Evolutionary conservation across 1,140 invertebrate species (phyloP).

Genomic region (Drosophila auraria): DNA sequence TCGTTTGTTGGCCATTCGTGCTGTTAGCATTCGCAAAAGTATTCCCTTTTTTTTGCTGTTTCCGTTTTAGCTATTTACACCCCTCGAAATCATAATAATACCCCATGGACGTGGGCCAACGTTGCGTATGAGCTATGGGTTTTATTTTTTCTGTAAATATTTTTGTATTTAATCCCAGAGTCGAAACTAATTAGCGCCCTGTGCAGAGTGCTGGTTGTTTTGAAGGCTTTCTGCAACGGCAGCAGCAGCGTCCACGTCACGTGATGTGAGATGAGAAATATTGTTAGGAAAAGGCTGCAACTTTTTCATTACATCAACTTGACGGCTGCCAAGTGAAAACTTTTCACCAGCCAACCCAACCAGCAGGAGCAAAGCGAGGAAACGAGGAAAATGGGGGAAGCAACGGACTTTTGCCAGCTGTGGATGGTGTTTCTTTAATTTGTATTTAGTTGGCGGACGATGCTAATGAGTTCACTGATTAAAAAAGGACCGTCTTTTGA

Average conservation of each 20-base stretch:
- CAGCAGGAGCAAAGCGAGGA: slow-evolving; percentile 24
- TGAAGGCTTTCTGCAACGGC: slow-evolving; percentile 34
- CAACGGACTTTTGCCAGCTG: slow-evolving; percentile 16
- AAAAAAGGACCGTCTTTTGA: slow-evolving; percentile 45
- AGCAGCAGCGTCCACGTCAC: slow-evolving; percentile 52
- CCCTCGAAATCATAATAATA: slow-evolving; percentile 58
- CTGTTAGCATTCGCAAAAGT: slow-evolving; percentile 44
- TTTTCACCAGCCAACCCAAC: slow-evolving; percentile 46
- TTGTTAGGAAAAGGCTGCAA: slow-evolving; percentile 65
- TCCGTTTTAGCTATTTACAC: slow-evolving; percentile 25
- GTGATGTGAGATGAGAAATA: slow-evolving; percentile 73
- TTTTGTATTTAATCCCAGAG: slow-evolving; percentile 33
- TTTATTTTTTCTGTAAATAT: slow-evolving; percentile 11
- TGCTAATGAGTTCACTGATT: slow-evolving; percentile 75
- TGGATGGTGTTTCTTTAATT: slow-evolving; percentile 56
- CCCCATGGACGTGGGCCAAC: slow-evolving; percentile 35
- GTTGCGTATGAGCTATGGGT: slow-evolving; percentile 58
- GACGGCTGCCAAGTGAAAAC: slow-evolving; percentile 63
- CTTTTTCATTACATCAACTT: slow-evolving; percentile 78
- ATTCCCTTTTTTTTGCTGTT: slow-evolving; percentile 28
- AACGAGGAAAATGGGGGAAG: not conserved
- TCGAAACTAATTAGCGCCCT: slow-evolving; percentile 71
- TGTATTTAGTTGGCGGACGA: slow-evolving; percentile 54
- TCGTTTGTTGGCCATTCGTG: slow-evolving; percentile 57
- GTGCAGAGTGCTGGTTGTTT: slow-evolving; percentile 40